phyloP scores from a whole-genome alignment of 1,140 invertebrate species.

The Battus philenor region DNA sequence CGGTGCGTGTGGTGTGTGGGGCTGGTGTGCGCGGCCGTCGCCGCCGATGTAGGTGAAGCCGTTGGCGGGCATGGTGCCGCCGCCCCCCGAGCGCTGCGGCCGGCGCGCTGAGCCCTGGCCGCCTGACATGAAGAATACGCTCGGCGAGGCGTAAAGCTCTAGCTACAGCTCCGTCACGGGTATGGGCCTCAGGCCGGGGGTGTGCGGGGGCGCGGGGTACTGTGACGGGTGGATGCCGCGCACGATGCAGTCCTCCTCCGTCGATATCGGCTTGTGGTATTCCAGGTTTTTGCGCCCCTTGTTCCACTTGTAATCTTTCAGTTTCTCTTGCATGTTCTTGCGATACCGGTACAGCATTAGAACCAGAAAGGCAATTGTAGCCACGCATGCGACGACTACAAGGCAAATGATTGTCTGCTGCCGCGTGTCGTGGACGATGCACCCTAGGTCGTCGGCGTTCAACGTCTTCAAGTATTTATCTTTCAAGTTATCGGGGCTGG shows the following conservation, averaged over 20 bases:
- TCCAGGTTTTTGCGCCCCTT: conserved; percentile 89
- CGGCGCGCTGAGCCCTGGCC: conserved; percentile 74
- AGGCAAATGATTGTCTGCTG: conserved; percentile 88
- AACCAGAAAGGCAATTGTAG: conserved; percentile 80
- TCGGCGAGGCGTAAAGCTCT: conserved; percentile 89
- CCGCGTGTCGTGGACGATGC: conserved; percentile 83
- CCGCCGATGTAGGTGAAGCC: conserved; percentile 87
- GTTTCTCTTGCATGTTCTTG: conserved; percentile 84
- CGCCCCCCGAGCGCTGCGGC: conserved; percentile 76
- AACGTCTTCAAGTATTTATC: conserved; percentile 82
- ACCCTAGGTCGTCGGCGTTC: conserved; percentile 85
- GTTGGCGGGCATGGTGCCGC: conserved; percentile 82
- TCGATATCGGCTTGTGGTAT: conserved; percentile 91
- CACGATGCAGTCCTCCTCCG: conserved; percentile 88
- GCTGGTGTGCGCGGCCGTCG: conserved; percentile 55
- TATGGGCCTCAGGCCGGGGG: conserved; percentile 82
- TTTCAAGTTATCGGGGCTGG: conserved; percentile 81
- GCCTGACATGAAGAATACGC: conserved; percentile 80
- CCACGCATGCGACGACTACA: conserved; percentile 81
- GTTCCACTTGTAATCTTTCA: conserved; percentile 91
- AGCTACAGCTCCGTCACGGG: conserved; percentile 95
- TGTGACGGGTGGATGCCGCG: conserved; percentile 77
- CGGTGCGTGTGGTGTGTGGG: conserved; percentile 51
- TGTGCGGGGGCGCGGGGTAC: conserved; percentile 77
- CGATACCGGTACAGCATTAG: conserved; percentile 87